Base-by-base conservation (phyloP, 2,113 vertebrate species). In the Vombatus ursinus region DNA sequence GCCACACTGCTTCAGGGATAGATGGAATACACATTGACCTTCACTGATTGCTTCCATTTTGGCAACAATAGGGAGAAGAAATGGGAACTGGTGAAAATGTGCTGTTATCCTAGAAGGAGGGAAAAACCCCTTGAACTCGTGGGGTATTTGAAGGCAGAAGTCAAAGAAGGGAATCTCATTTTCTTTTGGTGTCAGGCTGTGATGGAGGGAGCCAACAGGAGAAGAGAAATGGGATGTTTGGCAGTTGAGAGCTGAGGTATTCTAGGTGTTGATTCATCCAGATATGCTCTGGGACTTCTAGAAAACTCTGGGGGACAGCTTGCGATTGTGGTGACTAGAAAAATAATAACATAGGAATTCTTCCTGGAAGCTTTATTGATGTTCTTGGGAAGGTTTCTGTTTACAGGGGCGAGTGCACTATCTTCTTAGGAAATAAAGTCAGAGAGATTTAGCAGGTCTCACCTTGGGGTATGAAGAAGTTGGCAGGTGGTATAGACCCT, bases 291-390 rank as follows among this genome's bases (percentile, higher is more conserved):
- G 49, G 48, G 89, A 49, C 90, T 95, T 95, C 31, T 90, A 90
- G 92, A 93, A 26, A 77, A 91, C 24, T 95, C 95, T 94, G 94
- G 26, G 48, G n/a, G 89, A 90, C 25, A 24, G 37, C 93, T 91
- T 91, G 47, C 52, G 47, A 93, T 49, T 95, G 26, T 93, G 90
- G 52, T 91, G 68, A 95, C 91, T 22, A 93, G 92, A 31, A 44
- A 90, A 90, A 92, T 44, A 24, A 93, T 77, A 96, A 95, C 26
- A 95, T 9, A 96, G 96, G 52, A 95, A 96, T 53, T 92, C 68
- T 96, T 97, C 95, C 95, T 94, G 95, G 93, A 97, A 96, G 52
- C 92, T 23, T 95, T 57, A 96, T 89, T 95, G 89, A 84, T 94
- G 28, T 91, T 96, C 57, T 97, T 92, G 92, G 47, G 89, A 95